Evolutionary conservation across 2,888 invertebrate species (phyloP).

Genomic region (Microdon myrmicae): DNA sequence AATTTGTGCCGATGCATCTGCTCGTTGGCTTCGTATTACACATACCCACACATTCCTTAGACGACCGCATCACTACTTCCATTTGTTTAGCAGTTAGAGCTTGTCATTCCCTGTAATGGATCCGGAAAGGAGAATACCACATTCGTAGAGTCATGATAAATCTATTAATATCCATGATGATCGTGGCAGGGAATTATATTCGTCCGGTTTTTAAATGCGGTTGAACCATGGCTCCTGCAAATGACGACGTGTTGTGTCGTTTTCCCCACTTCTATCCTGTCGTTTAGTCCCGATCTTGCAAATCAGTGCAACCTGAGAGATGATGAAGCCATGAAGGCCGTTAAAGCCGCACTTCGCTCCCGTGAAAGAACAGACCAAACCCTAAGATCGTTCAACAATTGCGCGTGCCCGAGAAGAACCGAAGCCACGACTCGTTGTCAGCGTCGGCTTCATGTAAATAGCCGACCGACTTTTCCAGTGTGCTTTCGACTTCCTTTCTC

Average conservation of each 20-base stretch:
- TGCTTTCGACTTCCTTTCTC: constrained; percentile 4
- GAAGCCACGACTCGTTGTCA: too few relatives aligned
- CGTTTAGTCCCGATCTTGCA: constrained; percentile 16
- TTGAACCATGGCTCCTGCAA: constrained; percentile 47
- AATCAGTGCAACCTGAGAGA: constrained; percentile 8
- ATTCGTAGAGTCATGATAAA: constrained; percentile 47
- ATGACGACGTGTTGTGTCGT: constrained; percentile 27
- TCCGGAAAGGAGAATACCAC: constrained; percentile 52
- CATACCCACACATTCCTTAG: constrained; percentile 24
- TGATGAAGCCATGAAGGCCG: constrained; percentile 52
- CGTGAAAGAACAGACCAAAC: constrained; percentile 10
- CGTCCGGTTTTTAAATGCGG: constrained; percentile 47
- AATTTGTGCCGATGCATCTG: constrained; percentile 49
- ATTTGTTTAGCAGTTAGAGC: constrained; percentile 50
- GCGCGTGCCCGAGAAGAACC: constrained; percentile 46
- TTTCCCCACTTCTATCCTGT: constrained; percentile 14
- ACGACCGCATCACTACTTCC: constrained; percentile 32
- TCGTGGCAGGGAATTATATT: constrained; percentile 41
- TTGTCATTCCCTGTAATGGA: constrained; percentile 51
- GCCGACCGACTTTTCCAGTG: constrained; percentile 10
- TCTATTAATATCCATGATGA: constrained; percentile 49
- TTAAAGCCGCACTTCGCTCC: constrained; percentile 16
- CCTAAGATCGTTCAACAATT: constrained; percentile 15
- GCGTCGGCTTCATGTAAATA: constrained; percentile 25
- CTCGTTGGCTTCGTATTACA: constrained; percentile 18